Evolutionary conservation across 2,888 invertebrate genomes (phyloP).

Genomic region (Apamea monoglypha): DNA sequence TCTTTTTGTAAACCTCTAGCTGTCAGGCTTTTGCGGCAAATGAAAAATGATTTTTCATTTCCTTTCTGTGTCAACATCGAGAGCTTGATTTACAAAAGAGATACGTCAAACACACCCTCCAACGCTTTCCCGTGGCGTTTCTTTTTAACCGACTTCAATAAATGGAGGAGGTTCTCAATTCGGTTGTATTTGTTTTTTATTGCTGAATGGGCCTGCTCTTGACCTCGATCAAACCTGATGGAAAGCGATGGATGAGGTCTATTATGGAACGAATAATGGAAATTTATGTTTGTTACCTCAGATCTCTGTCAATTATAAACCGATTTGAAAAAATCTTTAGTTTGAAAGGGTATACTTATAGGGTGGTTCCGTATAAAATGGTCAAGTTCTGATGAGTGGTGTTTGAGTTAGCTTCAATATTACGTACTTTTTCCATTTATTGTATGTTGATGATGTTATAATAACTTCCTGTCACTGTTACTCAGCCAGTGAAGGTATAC

Average conservation of each 20-base stretch:
- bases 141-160: background rate
- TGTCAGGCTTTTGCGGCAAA: background rate
- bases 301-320: background rate
- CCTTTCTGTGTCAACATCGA: conserved; percentile 21
- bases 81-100: conserved; percentile 34
- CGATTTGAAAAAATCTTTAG: background rate
- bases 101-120: conserved; percentile 30
- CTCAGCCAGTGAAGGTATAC: background rate
- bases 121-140: conserved; percentile 21
- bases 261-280: background rate
- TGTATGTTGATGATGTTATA: background rate
- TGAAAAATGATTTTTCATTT: conserved; percentile 27
- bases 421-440: background rate
- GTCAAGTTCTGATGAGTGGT: background rate
- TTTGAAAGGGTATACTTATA: background rate
- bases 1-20: background rate
- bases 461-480: background rate
- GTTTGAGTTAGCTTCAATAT: background rate
- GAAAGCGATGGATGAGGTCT: background rate
- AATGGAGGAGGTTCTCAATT: background rate
- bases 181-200: background rate
- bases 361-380: background rate
- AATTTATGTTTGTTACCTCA: background rate
- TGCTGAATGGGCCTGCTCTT: background rate
- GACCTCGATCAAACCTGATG: background rate